A percentile compares a stretch with the other conserved stretches of the same genome.
These are phyloP conservation scores for Eumerus sabulonum DNA, from an alignment of 2,888 invertebrate genomes.

Conservation along the genomic window DNA sequence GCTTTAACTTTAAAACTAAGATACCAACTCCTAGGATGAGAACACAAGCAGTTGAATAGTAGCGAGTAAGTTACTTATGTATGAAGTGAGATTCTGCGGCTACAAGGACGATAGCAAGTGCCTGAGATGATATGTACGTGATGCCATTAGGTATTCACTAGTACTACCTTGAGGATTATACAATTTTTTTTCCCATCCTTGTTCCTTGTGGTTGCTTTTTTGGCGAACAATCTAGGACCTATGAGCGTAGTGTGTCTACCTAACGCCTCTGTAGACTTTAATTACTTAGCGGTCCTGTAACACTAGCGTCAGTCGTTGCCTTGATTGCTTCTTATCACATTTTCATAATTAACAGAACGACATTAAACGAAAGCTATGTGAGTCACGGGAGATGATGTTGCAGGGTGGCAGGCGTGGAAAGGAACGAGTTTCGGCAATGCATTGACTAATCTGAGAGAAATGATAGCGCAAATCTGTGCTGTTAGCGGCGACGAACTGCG, in stretches of 20 bases:
- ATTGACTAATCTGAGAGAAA: conserved; percentile 14
- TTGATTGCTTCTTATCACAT: conserved; percentile 67
- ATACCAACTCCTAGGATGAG: too few species aligned
- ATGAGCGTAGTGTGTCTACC: conserved; percentile 25
- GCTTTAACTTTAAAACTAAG: too few species aligned
- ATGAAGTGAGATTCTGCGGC: conserved; percentile 52
- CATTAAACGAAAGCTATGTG: conserved; percentile 61
- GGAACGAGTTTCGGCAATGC: conserved; percentile 10
- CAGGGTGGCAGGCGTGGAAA: not conserved
- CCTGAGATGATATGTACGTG: conserved; percentile 66
- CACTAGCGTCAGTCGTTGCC: conserved; percentile 51
- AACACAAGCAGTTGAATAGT: conserved; percentile 1
- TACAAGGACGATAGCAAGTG: conserved; percentile 56
- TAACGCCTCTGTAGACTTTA: conserved; percentile 23
- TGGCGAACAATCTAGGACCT: conserved; percentile 23
- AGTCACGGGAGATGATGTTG: conserved; percentile 32
- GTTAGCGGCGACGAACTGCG: conserved; percentile 2
- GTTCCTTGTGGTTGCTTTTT: conserved; percentile 18
- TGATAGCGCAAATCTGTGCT: conserved; percentile 7
- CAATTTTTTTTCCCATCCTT: too few species aligned
- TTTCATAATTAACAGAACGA: conserved; percentile 65
- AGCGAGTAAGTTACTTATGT: conserved; percentile 57
- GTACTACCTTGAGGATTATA: conserved; percentile 48
- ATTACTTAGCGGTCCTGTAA: conserved; percentile 41
- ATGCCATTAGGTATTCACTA: conserved; percentile 63